These are phyloP conservation scores for Microcebus murinus DNA, from an alignment of 2,113 vertebrate genomes.

Conservation along the genomic window DNA sequence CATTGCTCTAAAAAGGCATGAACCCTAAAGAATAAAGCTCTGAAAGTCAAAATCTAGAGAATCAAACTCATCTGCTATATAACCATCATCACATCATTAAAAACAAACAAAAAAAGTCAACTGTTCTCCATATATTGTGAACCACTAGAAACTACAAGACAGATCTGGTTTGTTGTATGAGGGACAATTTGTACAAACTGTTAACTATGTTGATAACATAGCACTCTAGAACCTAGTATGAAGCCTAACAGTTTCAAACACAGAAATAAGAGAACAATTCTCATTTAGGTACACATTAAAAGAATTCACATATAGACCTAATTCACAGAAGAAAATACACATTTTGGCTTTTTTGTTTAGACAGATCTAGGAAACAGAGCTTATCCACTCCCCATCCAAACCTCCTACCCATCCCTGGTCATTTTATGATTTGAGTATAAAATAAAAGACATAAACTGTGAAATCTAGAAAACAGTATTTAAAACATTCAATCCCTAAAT, in stretches of 20 bases:
- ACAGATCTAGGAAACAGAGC: not conserved
- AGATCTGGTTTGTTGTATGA: not conserved
- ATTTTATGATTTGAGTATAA: not conserved
- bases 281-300: not conserved
- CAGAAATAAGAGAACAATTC: not conserved
- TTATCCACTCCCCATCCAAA: not conserved
- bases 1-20: constrained; percentile 99
- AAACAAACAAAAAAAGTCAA: not conserved
- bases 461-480: not conserved
- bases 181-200: not conserved
- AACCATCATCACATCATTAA: not conserved
- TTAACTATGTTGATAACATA: not conserved
- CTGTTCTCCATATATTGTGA: not conserved
- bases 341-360: not conserved
- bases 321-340: not conserved
- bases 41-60: constrained; percentile 28
- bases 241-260: not conserved
- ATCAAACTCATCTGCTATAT: not conserved
- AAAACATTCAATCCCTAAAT: not conserved
- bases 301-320: not conserved
- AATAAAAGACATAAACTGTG: not conserved
- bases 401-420: not conserved
- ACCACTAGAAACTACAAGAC: not conserved
- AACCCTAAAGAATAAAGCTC: constrained; percentile 84
- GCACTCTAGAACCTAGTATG: not conserved